A percentile compares a stretch with the other conserved stretches of the same genome.
phyloP scores from a whole-genome alignment of 2,113 vertebrate genomes.

The Pteronura brasiliensis region DNA sequence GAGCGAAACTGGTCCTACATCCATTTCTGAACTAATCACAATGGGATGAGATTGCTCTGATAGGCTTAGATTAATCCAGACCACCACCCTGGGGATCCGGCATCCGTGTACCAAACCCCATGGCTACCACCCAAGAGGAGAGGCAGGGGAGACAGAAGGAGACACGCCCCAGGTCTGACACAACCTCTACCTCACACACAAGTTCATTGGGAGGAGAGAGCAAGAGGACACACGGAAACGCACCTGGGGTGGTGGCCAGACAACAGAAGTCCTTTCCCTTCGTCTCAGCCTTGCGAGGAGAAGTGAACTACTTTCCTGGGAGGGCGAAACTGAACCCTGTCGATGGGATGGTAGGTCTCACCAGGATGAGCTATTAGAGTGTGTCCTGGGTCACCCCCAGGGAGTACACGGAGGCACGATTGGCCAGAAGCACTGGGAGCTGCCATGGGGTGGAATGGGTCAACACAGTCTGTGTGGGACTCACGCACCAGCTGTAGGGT shows the following conservation, averaged over 20 bases:
- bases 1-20: background rate
- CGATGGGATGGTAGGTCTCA: background rate
- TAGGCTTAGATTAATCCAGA: background rate
- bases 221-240: background rate
- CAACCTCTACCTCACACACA: no score
- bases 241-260: background rate
- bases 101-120: background rate
- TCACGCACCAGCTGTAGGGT: background rate
- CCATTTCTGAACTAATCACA: background rate
- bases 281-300: background rate
- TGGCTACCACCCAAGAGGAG: no score
- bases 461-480: accelerated
- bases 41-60: background rate
- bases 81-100: no score
- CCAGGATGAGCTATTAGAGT: background rate
- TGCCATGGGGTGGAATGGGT: background rate
- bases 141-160: no score
- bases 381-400: accelerated
- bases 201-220: background rate
- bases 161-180: background rate
- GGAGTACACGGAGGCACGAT: accelerated
- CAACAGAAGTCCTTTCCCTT: background rate
- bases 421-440: background rate
- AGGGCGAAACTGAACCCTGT: background rate
- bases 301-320: background rate